Evolutionary conservation across 2,888 invertebrate species (phyloP), one percentile per base, ranked within the genome.

Genomic region (Eudemis profundana): DNA sequence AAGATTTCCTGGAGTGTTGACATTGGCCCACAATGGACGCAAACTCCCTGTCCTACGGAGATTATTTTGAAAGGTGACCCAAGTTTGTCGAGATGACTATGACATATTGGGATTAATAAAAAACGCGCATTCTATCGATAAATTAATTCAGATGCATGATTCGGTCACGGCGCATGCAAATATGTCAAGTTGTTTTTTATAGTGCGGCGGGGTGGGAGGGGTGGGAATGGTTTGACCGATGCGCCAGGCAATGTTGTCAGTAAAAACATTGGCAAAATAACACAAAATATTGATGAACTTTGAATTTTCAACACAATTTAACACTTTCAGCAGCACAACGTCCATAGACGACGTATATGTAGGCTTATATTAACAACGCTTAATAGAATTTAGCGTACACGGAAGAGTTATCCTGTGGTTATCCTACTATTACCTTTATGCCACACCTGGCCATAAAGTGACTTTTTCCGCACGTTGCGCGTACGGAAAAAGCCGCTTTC

Each of bases 61-160:
- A 90, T 90, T 90, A 90, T 86, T 87, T 79, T 77, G 79, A 84
- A 82, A 84, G 79, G 77, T 73, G 74, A 79, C 76, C 78, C 79
- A 72, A 77, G 86, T 88, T 87, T 88, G 82, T 79, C 72, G 72
- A 87, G 84, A 86, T 91, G 90, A 91, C 89, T 83, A 68, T 67
- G 71, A 75, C 73, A 73, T 74, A 81, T 81, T 76, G 73, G 74
- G 71, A 75, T 77, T 75, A 71, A 71, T 72, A 72, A 74, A 71
- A 73, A 73, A 70, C 74, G 70, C 69, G 69, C 64, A 70, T 68
- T 75, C 71, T 73, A 70, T 72, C 72, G 64, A 69, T 53, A 46
- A 61, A 42, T 64, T 74, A 68, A 72, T 78, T 73, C 72, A 74
- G 69, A 68, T 44, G 65, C 65, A 60, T 60, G 59, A 38, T 46